Conservation (phyloP, 2,113 vertebrate genomes). For the Neolamprologus ventralis region DNA sequence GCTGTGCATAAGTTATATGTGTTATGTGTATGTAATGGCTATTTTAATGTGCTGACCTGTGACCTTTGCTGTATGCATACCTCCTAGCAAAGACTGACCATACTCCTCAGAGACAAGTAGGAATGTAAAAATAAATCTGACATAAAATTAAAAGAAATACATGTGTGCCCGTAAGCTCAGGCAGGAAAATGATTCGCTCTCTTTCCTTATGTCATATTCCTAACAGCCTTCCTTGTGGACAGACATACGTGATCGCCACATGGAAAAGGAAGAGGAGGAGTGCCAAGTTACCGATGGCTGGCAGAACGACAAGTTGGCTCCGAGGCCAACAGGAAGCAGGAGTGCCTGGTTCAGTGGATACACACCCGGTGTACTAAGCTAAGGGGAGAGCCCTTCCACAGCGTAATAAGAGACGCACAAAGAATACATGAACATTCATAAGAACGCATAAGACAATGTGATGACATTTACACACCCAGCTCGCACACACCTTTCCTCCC, state of each 20-base stretch:
- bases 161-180: not conserved
- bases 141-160: not conserved
- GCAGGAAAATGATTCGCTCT: not conserved
- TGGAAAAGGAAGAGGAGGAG: constrained; percentile 49
- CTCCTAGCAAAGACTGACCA: not conserved
- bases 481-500: not conserved
- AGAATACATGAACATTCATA: not conserved
- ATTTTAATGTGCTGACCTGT: constrained; percentile 11
- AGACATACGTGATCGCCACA: constrained; percentile 58
- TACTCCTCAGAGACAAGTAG: not conserved
- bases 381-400: constrained; percentile 15
- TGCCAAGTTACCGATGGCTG: constrained; percentile 50
- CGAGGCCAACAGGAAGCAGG: constrained; percentile 36
- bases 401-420: not conserved
- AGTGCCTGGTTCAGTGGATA: constrained; percentile 41
- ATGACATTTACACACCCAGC: not conserved
- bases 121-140: not conserved
- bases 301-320: constrained; percentile 52
- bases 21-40: not conserved
- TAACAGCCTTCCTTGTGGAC: constrained; percentile 42
- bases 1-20: not conserved
- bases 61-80: not conserved
- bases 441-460: not conserved
- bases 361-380: constrained; percentile 25
- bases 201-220: constrained; percentile 3